phyloP scores from a whole-genome alignment of 2,888 invertebrate genomes.

The Lymantria monacha region DNA sequence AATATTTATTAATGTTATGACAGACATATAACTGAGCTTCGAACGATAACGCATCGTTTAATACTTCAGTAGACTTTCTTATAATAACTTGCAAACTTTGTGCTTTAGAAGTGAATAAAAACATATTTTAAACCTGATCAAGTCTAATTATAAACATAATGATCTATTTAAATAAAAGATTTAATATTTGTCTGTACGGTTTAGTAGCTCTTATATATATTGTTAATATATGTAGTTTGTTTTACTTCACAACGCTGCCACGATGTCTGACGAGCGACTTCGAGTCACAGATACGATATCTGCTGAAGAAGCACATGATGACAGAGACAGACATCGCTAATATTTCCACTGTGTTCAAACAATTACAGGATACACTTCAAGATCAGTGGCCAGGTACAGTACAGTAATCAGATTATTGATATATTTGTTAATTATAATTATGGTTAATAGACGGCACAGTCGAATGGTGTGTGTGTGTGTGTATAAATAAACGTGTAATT shows the following conservation, averaged over 20 bases:
- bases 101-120: too few relatives aligned
- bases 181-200: too few relatives aligned
- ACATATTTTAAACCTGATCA: too few relatives aligned
- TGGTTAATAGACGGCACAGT: not conserved
- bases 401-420: not conserved
- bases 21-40: too few relatives aligned
- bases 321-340: constrained; percentile 1
- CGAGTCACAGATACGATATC: constrained; percentile 2
- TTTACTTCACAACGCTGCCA: not conserved
- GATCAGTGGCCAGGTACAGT: constrained; percentile 8
- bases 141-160: too few relatives aligned
- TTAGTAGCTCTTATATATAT: too few relatives aligned
- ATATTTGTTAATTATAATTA: not conserved
- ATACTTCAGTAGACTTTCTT: too few relatives aligned
- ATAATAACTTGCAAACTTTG: too few relatives aligned
- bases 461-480: not conserved
- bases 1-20: too few relatives aligned
- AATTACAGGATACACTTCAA: constrained; percentile 1
- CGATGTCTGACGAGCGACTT: not conserved
- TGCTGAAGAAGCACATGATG: constrained; percentile 5
- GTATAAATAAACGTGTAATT: not conserved
- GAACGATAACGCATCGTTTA: too few relatives aligned
- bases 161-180: too few relatives aligned
- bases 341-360: constrained; percentile 1
- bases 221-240: too few relatives aligned